These are phyloP conservation scores for Melanotaenia duboulayi DNA, from an alignment of 2,113 vertebrate species.

Conservation along the genomic window DNA sequence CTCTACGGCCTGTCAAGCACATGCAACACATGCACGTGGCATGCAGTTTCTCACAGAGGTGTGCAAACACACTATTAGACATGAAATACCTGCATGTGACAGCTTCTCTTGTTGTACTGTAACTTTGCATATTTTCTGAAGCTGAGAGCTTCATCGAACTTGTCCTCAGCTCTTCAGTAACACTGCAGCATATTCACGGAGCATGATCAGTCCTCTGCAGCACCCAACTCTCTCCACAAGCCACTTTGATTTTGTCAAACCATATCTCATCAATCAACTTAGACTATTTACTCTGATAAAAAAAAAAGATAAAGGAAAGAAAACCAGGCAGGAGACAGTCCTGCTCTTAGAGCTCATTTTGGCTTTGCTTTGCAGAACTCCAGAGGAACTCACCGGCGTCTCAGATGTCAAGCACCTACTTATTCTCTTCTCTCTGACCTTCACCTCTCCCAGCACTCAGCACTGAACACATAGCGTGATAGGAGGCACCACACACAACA, in stretches of 20 bases:
- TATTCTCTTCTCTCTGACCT: constrained; percentile 20
- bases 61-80: constrained; percentile 5
- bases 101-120: not conserved
- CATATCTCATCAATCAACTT: constrained; percentile 42
- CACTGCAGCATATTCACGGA: not conserved
- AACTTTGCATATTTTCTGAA: not conserved
- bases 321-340: not conserved
- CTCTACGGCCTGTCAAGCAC: constrained; percentile 15
- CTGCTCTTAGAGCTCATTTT: constrained; percentile 12
- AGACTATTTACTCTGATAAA: too few species aligned
- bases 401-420: constrained; percentile 50
- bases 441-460: constrained; percentile 31
- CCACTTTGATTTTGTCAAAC: constrained; percentile 20
- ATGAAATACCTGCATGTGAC: not conserved
- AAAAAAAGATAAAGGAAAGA: too few species aligned
- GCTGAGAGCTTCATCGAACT: not conserved
- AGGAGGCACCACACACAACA: constrained; percentile 6
- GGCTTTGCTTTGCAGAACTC: not conserved
- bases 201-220: not conserved
- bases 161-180: not conserved
- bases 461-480: constrained; percentile 12
- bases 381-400: constrained; percentile 7
- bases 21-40: constrained; percentile 25
- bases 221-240: constrained; percentile 17
- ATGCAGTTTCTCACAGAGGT: not conserved